Conservation (phyloP, 2,113 vertebrate genomes). For the Antennarius striatus region DNA sequence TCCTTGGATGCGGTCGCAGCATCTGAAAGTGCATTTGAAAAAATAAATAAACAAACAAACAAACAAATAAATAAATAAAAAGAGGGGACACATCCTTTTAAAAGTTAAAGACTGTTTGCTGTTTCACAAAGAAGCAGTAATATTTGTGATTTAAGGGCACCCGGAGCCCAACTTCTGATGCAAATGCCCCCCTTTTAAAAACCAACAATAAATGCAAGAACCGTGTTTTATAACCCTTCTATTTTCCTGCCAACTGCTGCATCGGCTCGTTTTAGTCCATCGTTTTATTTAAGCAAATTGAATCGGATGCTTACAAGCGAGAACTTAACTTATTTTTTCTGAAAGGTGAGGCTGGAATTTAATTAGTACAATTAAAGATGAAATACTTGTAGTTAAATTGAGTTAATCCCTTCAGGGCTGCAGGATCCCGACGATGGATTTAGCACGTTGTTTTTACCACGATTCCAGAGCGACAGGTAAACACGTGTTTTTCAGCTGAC, state of each 20-base stretch:
- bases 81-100: constrained; percentile 41
- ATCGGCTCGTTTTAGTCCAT: constrained; percentile 30
- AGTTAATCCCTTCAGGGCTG: constrained; percentile 14
- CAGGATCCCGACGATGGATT: constrained; percentile 39
- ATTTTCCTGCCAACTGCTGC: constrained; percentile 36
- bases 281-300: constrained; percentile 54
- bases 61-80: too few species aligned
- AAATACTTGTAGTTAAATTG: constrained; percentile 21
- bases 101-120: constrained; percentile 40
- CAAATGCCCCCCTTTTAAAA: constrained; percentile 56
- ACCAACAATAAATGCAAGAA: constrained; percentile 50
- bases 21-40: constrained; percentile 64
- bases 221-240: constrained; percentile 43
- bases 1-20: constrained; percentile 62
- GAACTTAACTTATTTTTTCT: too few species aligned
- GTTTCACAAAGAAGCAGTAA: constrained; percentile 32
- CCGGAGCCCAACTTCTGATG: constrained; percentile 50
- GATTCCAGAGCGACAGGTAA: constrained; percentile 50
- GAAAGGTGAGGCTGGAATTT: constrained; percentile 19
- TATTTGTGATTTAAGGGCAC: constrained; percentile 53
- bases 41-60: too few species aligned
- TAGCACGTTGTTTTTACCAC: constrained; percentile 53
- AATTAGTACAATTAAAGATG: constrained; percentile 11
- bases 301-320: constrained; percentile 44
- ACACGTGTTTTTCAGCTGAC: constrained; percentile 48